Base-by-base conservation (phyloP, 2,113 vertebrate species). In the Dasyurus viverrinus region DNA sequence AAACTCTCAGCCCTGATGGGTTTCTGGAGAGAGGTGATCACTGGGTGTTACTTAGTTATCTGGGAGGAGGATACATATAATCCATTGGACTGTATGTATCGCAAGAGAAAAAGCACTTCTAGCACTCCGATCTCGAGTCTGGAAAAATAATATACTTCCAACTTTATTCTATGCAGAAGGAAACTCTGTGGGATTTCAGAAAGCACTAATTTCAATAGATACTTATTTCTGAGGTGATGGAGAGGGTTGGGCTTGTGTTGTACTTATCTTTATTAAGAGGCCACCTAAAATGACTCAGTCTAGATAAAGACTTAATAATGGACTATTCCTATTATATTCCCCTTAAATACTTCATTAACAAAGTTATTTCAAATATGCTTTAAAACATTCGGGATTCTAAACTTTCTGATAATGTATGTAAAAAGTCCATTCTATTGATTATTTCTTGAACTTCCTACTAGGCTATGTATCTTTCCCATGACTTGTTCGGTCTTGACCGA, bases 361-460 rank as follows among this genome's bases (percentile, higher is more conserved):
- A 84, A 84, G 36, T 89, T 60, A 50, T 93, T 94, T 95, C 36
- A 54, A 68, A 26, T 55, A 0, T 2, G 14, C 36, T 76, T 76
- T n/a, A 76, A n/a, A n/a, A 84, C n/a, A 76, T 76, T 84, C 0
- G 16, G 53, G 90, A 95, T 27, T 0, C 89, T 95, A 48, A 42
- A 47, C 25, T 68, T 94, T 8, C 57, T 92, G 91, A 27, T 23
- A 92, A 48, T 89, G 14, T 50, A 52, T 48, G 22, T 54, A 19
- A 76, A 27, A 19, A 8, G 19, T n/a, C 54, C 52, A 90, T 76
- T 12, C 2, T 30, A 91, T 53, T 22, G 76, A 52, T 94, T n/a
- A 6, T 53, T 27, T 55, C 90, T 76, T 93, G 91, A 84, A 93
- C 89, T 97, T 95, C 95, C 54, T 94, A 93, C 47, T 57, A 76